phyloP scores from a whole-genome alignment of 2,888 invertebrate species.

The Polylopha cassiicola region DNA sequence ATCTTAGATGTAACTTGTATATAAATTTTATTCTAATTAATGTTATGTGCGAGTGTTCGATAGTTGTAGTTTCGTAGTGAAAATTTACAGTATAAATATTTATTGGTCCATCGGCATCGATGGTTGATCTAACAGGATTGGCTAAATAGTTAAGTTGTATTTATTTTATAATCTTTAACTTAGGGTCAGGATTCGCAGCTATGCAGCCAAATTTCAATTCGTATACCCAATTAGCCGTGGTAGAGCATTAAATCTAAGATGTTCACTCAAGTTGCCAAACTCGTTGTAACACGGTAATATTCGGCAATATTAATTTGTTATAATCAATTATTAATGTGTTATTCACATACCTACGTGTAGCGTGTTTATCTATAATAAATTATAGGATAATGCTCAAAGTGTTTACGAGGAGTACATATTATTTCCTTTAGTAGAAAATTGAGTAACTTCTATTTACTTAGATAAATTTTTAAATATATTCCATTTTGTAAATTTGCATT shows the following conservation, averaged over 20 bases:
- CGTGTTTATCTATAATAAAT: slow-evolving; percentile 67
- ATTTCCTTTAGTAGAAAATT: slow-evolving; percentile 48
- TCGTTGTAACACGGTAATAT: slow-evolving; percentile 53
- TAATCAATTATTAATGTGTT: slow-evolving; percentile 60
- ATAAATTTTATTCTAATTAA: slow-evolving; percentile 71
- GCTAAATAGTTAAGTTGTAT: slow-evolving; percentile 16
- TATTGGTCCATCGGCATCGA: slow-evolving; percentile 37
- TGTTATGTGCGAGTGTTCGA: slow-evolving; percentile 75
- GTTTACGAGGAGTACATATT: slow-evolving; percentile 61
- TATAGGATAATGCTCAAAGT: slow-evolving; percentile 72
- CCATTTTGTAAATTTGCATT: slow-evolving; percentile 60
- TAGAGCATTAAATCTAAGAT: slow-evolving; percentile 40
- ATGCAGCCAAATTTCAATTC: neutral
- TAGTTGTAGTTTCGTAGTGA: slow-evolving; percentile 70
- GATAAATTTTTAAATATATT: slow-evolving; percentile 42
- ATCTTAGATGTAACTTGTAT: slow-evolving; percentile 70
- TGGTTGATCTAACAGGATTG: slow-evolving; percentile 19
- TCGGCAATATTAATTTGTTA: slow-evolving; percentile 61
- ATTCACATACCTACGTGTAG: slow-evolving; percentile 53
- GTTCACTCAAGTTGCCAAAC: slow-evolving; percentile 75
- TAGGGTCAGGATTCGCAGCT: slow-evolving; percentile 9
- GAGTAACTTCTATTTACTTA: slow-evolving; percentile 46
- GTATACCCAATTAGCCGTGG: slow-evolving; percentile 5
- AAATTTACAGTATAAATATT: slow-evolving; percentile 41
- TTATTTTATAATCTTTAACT: slow-evolving; percentile 8